phyloP scores from a whole-genome alignment of 1,140 invertebrate species.

The silkworm (Bombyx mori) region DNA sequence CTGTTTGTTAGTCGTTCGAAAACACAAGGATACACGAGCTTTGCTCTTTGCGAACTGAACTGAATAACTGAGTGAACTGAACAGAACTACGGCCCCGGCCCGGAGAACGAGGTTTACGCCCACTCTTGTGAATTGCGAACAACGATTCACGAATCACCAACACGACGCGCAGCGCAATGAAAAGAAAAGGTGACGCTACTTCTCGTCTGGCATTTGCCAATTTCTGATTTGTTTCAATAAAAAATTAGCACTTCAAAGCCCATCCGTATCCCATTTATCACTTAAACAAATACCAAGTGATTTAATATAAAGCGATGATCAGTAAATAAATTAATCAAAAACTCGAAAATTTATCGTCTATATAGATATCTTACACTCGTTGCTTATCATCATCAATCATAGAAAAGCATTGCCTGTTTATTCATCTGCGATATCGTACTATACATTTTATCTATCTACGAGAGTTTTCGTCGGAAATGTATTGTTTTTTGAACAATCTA shows the following conservation, averaged over 20 bases:
- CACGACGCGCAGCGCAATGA: slow-evolving; percentile 15
- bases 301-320: too few species aligned
- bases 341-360: too few species aligned
- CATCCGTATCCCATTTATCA: too few species aligned
- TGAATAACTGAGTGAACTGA: not conserved
- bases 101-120: not conserved
- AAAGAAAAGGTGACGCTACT: slow-evolving; percentile 23
- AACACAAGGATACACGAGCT: slow-evolving; percentile 17
- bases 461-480: too few species aligned
- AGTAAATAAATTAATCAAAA: too few species aligned
- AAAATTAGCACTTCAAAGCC: not conserved
- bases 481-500: too few species aligned
- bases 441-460: too few species aligned
- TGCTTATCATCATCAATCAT: too few species aligned
- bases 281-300: too few species aligned
- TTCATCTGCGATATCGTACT: too few species aligned
- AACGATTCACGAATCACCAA: slow-evolving; percentile 9
- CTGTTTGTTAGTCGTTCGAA: slow-evolving; percentile 8
- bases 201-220: slow-evolving; percentile 13
- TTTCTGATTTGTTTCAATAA: not conserved
- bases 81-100: slow-evolving; percentile 12
- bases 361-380: too few species aligned
- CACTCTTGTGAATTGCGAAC: slow-evolving; percentile 1
- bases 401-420: too few species aligned
- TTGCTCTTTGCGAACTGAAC: slow-evolving; percentile 18